Evolutionary conservation across 2,888 invertebrate genomes (phyloP).

Genomic region (Andrena minutula): DNA sequence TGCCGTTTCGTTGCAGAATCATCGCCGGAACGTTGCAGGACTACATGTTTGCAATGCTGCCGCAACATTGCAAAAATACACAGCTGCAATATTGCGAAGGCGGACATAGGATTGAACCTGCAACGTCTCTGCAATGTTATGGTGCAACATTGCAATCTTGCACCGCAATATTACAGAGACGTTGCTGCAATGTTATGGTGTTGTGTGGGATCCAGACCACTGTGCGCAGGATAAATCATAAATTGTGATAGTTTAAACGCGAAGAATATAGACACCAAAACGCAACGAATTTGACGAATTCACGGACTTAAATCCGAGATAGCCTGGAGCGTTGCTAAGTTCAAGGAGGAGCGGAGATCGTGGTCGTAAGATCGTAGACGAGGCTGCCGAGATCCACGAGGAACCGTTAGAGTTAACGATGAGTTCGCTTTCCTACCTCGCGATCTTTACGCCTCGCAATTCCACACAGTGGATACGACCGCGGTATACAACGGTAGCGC

Average conservation of each 20-base stretch:
- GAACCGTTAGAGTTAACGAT: constrained; percentile 67
- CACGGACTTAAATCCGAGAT: neutral
- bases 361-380: constrained; percentile 52
- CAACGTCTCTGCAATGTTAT: no score
- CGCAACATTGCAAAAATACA: no score
- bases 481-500: constrained; percentile 52
- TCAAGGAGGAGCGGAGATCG: constrained; percentile 35
- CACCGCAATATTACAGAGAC: no score
- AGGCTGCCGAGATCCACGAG: constrained; percentile 42
- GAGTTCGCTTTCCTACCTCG: constrained; percentile 43
- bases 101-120: no score
- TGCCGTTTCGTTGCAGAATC: no score
- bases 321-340: constrained; percentile 10
- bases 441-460: constrained; percentile 62
- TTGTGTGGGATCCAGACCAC: no score
- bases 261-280: neutral
- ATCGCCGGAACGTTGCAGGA: no score
- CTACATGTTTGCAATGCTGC: no score
- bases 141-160: no score
- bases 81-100: no score
- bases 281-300: constrained; percentile 2
- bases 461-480: constrained; percentile 42
- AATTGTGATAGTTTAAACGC: neutral
- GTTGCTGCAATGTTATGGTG: no score
- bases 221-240: neutral